These are phyloP conservation scores for Macrotrachela quadricornifera DNA, from an alignment of 1,140 invertebrate genomes.

Conservation along the genomic window DNA sequence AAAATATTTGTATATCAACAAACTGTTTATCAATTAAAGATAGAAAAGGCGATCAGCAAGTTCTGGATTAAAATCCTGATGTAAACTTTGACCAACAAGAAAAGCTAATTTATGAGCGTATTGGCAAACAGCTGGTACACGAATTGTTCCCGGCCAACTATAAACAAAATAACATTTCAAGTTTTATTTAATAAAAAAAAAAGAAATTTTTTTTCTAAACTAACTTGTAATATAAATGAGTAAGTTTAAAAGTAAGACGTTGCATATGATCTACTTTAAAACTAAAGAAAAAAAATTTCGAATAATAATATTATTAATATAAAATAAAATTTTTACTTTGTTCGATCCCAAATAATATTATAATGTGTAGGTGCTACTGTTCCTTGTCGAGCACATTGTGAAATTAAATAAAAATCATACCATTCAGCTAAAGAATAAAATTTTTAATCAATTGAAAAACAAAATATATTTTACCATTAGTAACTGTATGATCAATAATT, in stretches of 20 bases:
- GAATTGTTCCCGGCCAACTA: constrained; percentile 51
- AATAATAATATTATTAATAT: constrained; percentile 18
- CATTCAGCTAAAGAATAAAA: constrained; percentile 23
- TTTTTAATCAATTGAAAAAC: not conserved
- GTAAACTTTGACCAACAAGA: constrained; percentile 46
- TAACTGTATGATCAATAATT: constrained; percentile 56
- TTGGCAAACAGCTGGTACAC: constrained; percentile 62
- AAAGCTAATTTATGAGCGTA: constrained; percentile 59
- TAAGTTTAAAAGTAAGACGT: constrained; percentile 52
- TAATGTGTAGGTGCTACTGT: constrained; percentile 60
- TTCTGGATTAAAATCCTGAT: constrained; percentile 33
- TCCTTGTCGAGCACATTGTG: constrained; percentile 50
- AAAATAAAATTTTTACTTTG: constrained; percentile 39
- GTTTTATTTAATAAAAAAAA: not conserved
- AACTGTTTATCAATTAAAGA: constrained; percentile 24
- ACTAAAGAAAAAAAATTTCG: constrained; percentile 36
- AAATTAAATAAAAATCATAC: constrained; percentile 60
- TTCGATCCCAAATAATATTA: constrained; percentile 45
- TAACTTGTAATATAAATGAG: constrained; percentile 57
- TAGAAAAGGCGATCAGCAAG: constrained; percentile 30
- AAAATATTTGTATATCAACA: no score
- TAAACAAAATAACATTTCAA: constrained; percentile 50
- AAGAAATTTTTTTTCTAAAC: no score
- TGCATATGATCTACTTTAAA: constrained; percentile 49
- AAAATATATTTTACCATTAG: constrained; percentile 44